These are phyloP conservation scores for Numida meleagris DNA, from an alignment of 2,113 vertebrate genomes.

Conservation along the genomic window DNA sequence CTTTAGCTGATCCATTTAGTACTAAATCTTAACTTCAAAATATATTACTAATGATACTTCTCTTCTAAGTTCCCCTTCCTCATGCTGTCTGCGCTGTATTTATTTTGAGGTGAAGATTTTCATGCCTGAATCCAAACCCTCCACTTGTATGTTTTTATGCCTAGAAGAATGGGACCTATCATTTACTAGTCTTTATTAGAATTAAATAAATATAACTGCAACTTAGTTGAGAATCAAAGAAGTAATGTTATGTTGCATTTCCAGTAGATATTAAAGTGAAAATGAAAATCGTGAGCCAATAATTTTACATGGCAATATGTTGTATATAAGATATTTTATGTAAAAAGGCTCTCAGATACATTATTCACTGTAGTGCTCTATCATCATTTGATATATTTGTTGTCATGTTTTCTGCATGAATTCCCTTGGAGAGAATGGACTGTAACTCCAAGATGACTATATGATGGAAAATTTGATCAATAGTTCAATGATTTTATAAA, in stretches of 20 bases:
- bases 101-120: not conserved
- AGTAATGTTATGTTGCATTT: not conserved
- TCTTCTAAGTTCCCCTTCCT: rapidly evolving
- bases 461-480: not conserved
- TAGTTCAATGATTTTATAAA: not conserved
- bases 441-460: not conserved
- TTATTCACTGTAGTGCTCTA: not conserved
- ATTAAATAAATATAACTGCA: not conserved
- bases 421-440: not conserved
- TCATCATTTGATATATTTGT: not conserved
- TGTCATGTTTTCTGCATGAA: not conserved
- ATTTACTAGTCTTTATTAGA: not conserved
- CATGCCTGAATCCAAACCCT: not conserved
- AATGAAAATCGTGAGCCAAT: not conserved
- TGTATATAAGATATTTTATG: not conserved
- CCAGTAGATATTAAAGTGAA: not conserved
- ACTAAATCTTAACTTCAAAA: not conserved
- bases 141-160: not conserved
- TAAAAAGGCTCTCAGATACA: not conserved
- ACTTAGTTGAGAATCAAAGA: not conserved
- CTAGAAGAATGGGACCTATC: not conserved
- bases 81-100: not conserved
- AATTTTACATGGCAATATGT: not conserved
- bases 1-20: not conserved
- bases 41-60: not conserved